Base-by-base conservation (phyloP, 2,113 vertebrate genomes). In the Chloroceryle aenea region DNA sequence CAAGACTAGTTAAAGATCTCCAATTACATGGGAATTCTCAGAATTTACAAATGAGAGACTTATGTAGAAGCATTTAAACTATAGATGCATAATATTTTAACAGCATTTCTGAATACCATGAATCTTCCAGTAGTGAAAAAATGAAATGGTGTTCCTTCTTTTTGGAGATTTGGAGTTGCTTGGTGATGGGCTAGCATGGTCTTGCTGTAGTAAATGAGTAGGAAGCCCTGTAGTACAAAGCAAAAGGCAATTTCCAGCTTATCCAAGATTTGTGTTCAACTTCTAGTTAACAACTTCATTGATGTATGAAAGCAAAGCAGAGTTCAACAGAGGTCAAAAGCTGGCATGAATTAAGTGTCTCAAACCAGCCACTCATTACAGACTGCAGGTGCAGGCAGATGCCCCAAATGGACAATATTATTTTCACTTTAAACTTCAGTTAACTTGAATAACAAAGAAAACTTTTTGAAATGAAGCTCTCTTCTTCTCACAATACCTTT, bases 241-340 rank as follows among this genome's bases (percentile, higher is more conserved):
- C 45, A 89, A 69, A 86, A 89, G 32, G 23, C 17, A 30, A 69
- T 42, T 80, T 58, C 36, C 56, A 58, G 6, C 53, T 16, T 3
- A 47, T n/a, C n/a, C 17, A 59, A 78, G 56, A 78, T 50, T 38
- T 81, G 23, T 0, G 2, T 61, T 67, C 52, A 55, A 2, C 42
- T 87, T 81, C 85, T 52, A 87, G 36, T 50, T 53, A 93, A 71
- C 59, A 62, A 32, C 32, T 59, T 67, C 84, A 67, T 20, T 52
- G 64, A 74, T 21, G 42, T 59, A 56, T n/a, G 45, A 86, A 83
- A 83, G 59, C 48, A 91, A 73, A 76, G 30, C 55, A 74, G 59
- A 84, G 34, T 71, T 64, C 81, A 91, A 3, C 73, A 78, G 68
- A 89, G 55, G 66, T 2, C 40, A n/a, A 64, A 79, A 55, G 40